Evolutionary conservation across 53 echinoderm and acorn worm species (phyloP), one percentile per base, ranked within the genome.

Genomic region (Hippasteria phrygiana): DNA sequence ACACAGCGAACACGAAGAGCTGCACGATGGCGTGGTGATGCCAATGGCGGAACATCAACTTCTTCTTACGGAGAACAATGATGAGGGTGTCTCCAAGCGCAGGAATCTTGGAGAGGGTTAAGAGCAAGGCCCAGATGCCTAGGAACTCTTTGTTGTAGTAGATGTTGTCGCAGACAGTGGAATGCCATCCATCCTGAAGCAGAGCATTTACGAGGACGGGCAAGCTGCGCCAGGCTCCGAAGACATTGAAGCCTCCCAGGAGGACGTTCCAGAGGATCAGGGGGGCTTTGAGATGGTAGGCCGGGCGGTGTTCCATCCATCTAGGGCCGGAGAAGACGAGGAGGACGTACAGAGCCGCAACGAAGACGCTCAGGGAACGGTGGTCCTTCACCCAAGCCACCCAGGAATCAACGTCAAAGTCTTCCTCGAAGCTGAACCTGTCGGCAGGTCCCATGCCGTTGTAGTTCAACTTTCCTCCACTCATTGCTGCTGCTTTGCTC

Each of bases 51-150:
- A 95, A 83, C 45, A 96, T 92, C 62, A 98, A 51, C 87, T 94
- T 94, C 90, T 98, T 94, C 73, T 98, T 98, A 5, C 96, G 94
- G 26, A 92, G 74, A 41, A 98, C 94, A 37, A 98, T 94, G 77
- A 98, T 96, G 40, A 98, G 0, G 10, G 95, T 98, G 40, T 98
- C 98, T 0, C 94, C 98, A 1, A 98, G 88, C 86, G 96, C 98
- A 1, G 94, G 92, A 4, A 96, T 87, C 67, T 98, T 98, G 69
- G 96, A 96, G 6, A 95, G 80, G 41, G 88, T 83, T 75, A 98
- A 98, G 59, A 93, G 45, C 13, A 92, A 45, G 3, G 89, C 91
- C 95, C 95, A 95, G 20, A 95, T 73, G n/a, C 87, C 90, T 33
- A 93, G 53, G 75, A 86, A 95, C 29, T 91, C 76, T 7, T 67